A percentile compares a stretch with the other conserved stretches of the same genome.
These are phyloP conservation scores for Nematopogon swammerdamellus DNA, from an alignment of 2,888 invertebrate species.

Conservation along the genomic window DNA sequence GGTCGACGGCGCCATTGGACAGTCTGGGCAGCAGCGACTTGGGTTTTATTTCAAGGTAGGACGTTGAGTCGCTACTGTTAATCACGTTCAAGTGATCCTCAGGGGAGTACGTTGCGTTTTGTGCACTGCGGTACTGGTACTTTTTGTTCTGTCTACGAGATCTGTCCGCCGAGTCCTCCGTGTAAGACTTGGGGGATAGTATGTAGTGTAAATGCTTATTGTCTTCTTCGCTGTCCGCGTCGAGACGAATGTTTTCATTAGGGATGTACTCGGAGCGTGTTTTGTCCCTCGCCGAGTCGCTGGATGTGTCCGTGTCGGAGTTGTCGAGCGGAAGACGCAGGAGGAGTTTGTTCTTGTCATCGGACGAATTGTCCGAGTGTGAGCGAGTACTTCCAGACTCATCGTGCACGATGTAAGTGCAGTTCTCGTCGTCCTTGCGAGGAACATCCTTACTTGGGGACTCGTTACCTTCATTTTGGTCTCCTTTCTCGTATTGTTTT, in stretches of 20 bases:
- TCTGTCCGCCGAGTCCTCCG: neutral
- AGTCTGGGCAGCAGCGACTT: neutral
- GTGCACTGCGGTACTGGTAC: too few species aligned
- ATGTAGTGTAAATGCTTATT: conserved; percentile 10
- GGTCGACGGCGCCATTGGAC: neutral
- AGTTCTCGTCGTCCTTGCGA: conserved; percentile 35
- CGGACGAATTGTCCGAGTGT: conserved; percentile 43
- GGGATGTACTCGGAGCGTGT: conserved; percentile 44
- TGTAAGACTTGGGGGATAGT: conserved; percentile 3
- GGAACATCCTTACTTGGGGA: conserved; percentile 16
- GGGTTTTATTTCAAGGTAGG: conserved; percentile 39
- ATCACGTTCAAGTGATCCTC: neutral
- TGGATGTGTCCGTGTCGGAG: conserved; percentile 48
- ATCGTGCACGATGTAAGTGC: conserved; percentile 44
- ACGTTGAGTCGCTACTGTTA: conserved; percentile 39
- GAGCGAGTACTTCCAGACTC: conserved; percentile 36
- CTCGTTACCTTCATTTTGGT: conserved; percentile 13
- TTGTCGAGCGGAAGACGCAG: conserved; percentile 37
- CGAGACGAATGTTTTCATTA: conserved; percentile 27
- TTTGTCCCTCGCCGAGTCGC: conserved; percentile 38
- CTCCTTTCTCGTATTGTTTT: conserved; percentile 19
- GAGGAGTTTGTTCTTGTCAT: conserved; percentile 44
- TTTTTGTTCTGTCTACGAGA: too few species aligned
- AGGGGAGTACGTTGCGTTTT: neutral
- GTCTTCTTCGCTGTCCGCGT: conserved; percentile 14